Conservation (phyloP, 92 coral and sea anemone genomes). For the Nematostella vectensis region DNA sequence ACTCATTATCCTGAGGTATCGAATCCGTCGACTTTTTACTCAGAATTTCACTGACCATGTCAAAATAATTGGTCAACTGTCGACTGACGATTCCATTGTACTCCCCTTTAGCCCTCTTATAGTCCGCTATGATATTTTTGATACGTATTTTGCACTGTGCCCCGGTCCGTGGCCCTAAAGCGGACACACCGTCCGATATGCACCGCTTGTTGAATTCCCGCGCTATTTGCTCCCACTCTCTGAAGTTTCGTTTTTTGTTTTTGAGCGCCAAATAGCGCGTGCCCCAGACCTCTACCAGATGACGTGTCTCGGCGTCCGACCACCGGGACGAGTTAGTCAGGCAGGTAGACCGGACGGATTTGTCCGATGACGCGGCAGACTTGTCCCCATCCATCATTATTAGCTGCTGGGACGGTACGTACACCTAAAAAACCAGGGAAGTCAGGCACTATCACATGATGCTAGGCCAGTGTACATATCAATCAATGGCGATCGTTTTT, state of each 20-base stretch:
- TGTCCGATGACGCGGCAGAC: conserved; percentile 1
- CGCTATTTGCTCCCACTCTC: conserved; percentile 78
- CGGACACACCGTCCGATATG: conserved; percentile 31
- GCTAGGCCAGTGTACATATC: too few species aligned
- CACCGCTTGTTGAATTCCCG: conserved; percentile 65
- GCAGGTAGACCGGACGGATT: conserved; percentile 12
- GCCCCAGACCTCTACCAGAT: conserved; percentile 64
- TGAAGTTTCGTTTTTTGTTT: conserved; percentile 64
- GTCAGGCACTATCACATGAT: too few species aligned
- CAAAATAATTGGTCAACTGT: conserved; percentile 54
- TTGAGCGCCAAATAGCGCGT: conserved; percentile 49
- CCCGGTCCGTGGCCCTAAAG: conserved; percentile 75
- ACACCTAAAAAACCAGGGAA: too few species aligned
- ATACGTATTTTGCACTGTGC: conserved; percentile 80
- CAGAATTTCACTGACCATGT: conserved; percentile 44
- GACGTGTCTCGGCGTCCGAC: conserved; percentile 66
- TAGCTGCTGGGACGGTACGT: conserved; percentile 18
- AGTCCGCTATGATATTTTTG: conserved; percentile 70
- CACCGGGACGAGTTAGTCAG: conserved; percentile 69
- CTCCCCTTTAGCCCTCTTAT: conserved; percentile 62
- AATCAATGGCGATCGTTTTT: too few species aligned
- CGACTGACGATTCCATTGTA: conserved; percentile 30
- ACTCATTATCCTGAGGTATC: neutral
- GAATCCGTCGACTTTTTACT: conserved; percentile 7
- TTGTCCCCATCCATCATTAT: conserved; percentile 5